Evolutionary conservation across 2,888 invertebrate genomes (phyloP), one percentile per base, ranked within the genome.

Genomic region (Caenorhabditis sp.): DNA sequence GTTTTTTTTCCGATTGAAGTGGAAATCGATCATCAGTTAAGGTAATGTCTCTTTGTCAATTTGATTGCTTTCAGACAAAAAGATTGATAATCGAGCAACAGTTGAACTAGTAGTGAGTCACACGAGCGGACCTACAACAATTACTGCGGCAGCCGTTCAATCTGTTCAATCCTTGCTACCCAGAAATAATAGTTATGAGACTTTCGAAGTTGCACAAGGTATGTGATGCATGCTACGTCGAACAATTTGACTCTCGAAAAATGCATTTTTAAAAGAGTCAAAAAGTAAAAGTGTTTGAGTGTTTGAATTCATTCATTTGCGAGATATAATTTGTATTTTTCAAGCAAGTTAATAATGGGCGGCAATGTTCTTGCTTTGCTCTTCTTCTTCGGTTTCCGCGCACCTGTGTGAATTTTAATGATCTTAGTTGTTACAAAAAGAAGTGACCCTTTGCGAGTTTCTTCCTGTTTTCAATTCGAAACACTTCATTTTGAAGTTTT

Each of bases 161-260:
- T 73, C 83, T 16, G 79, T 80, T 14, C 49, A 51, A 22, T 58
- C 76, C 2, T 64, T 82, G 19, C 51, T 83, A 19, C 79, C 82
- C n/a, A 73, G 91, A 8, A 87, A 89, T 16, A 90, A 92, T 84
- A 89, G 89, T 79, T 91, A 91, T 82, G 91, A 92, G 77, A 87
- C 88, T 80, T 91, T 91, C 68, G 90, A 89, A 49, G 70, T 77
- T 16, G 84, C 89, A 6, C 90, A 91, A 89, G 91, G 91, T 91
- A 38, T 10, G 47, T 31, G 87, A 16, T 70, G n/a, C 4, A 31
- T 31, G 7, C 7, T 7, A 7, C n/a, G n/a, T n/a, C n/a, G n/a
- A n/a, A n/a, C n/a, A n/a, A n/a, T n/a, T n/a, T n/a, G n/a, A n/a
- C n/a, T n/a, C n/a, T n/a, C n/a, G n/a, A n/a, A n/a, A n/a, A n/a